Percentiles rank a stretch among this genome's conserved stretches.
These are phyloP conservation scores for Coregonus ussuriensis DNA, from an alignment of 2,797 vertebrate species.

Conservation along the genomic window DNA sequence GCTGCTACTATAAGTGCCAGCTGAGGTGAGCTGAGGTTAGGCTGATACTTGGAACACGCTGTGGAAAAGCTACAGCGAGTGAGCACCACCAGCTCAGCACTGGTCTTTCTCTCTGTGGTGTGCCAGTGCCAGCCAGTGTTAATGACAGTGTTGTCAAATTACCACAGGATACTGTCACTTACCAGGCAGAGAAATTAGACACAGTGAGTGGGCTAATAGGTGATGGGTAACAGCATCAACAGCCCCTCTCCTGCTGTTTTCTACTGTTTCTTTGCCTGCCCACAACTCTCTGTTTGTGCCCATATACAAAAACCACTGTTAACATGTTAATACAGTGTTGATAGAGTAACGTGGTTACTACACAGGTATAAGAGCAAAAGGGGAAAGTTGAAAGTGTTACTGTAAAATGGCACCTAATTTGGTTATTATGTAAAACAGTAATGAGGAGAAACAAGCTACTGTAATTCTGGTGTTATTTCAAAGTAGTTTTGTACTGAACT, in stretches of 20 bases:
- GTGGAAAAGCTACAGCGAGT: constrained; percentile 25
- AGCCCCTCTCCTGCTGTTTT: background rate
- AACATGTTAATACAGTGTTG: no score
- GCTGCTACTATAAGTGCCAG: background rate
- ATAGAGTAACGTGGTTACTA: no score
- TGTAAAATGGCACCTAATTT: background rate
- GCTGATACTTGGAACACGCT: constrained; percentile 24
- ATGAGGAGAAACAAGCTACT: background rate
- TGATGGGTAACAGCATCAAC: background rate
- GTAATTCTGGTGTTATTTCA: background rate
- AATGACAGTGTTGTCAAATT: constrained; percentile 37
- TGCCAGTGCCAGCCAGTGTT: constrained; percentile 26
- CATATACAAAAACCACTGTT: background rate
- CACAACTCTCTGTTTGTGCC: background rate
- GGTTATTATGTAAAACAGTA: background rate
- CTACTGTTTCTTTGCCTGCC: background rate
- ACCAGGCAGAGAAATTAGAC: background rate
- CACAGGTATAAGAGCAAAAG: no score
- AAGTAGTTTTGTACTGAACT: background rate
- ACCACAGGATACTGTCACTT: background rate
- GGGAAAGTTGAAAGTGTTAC: no score
- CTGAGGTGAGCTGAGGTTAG: constrained; percentile 20
- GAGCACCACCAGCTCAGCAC: constrained; percentile 26
- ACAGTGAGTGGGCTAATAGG: background rate
- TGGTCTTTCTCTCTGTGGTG: constrained; percentile 32